These are phyloP conservation scores for Mallotus villosus DNA, from an alignment of 2,797 vertebrate genomes.

Conservation along the genomic window DNA sequence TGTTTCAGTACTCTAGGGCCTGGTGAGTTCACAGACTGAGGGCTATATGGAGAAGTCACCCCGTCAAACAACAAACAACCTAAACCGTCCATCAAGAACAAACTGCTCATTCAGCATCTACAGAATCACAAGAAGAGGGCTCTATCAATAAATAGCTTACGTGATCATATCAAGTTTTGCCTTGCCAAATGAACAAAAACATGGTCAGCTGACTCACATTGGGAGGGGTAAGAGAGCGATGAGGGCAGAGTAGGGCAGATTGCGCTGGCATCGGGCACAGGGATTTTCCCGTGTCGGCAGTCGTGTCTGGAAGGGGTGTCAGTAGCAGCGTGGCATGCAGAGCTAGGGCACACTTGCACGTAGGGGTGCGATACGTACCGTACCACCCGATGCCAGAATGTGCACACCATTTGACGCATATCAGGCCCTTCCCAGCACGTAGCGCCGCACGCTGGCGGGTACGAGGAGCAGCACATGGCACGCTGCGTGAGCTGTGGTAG, in stretches of 20 bases:
- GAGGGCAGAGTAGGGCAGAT: background rate
- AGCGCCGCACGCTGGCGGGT: constrained; percentile 30
- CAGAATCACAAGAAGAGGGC: background rate
- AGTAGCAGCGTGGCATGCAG: background rate
- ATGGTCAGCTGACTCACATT: too few species aligned
- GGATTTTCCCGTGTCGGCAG: too few species aligned
- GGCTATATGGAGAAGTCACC: background rate
- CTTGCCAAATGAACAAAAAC: background rate
- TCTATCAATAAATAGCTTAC: background rate
- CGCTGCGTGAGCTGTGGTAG: background rate
- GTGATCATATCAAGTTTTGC: background rate
- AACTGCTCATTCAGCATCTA: background rate
- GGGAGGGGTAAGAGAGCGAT: background rate
- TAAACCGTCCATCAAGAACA: constrained; percentile 16
- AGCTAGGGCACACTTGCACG: background rate
- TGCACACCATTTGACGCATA: constrained; percentile 57
- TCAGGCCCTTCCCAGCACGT: constrained; percentile 38
- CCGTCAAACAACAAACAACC: background rate
- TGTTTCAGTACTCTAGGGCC: background rate
- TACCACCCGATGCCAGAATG: constrained; percentile 39
- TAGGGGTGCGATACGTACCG: background rate
- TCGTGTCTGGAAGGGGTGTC: background rate
- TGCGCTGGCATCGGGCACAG: background rate
- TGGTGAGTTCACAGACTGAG: background rate
- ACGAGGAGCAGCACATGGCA: background rate